Base-by-base conservation (phyloP, 2,113 vertebrate genomes). In the Polypterus senegalus region DNA sequence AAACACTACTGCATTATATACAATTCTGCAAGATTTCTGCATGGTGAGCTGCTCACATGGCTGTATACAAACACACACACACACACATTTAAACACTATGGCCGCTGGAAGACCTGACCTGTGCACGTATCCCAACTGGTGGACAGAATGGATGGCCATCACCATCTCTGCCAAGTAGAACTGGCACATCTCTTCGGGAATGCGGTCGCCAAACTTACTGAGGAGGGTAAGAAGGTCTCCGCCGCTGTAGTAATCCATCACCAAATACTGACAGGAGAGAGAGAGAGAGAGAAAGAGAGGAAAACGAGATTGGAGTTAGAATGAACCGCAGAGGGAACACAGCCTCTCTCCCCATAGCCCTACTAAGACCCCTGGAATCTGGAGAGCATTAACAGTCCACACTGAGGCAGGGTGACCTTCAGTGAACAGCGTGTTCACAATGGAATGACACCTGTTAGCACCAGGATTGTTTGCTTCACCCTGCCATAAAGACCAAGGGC, bases 141-240 rank as follows among this genome's bases (percentile, higher is more conserved):
- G 91, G 54, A 92, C 65, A 0, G 88, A 92, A 68, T 91, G 85
- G 48, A 92, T 85, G 66, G 89, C 89, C 89, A 90, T 82, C 72
- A 91, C 77, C 70, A 90, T 89, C 76, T 92, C 89, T 0, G 89
- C 89, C 77, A 92, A 68, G 79, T 92, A 92, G 79, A 92, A 92
- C 65, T 86, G 81, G 7, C 88, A 89, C 89, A 92, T 89, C 66
- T 91, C 88, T 6, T 83, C 81, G 0, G 88, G 86, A 65, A 92
- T 81, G 46, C 80, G 75, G 70, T 92, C 89, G 62, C 83, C 87
- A 59, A 92, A 92, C 65, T 91, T 92, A 87, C 89, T 91, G 66
- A 92, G 85, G 66, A 92, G 74, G 0, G 91, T 89, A 64, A 92
- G 73, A 72, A 92, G 83, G 76, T 92, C 91, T 3, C 91, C 91